These are phyloP conservation scores for Mythimna albipuncta DNA, from an alignment of 2,888 invertebrate genomes.

Conservation along the genomic window DNA sequence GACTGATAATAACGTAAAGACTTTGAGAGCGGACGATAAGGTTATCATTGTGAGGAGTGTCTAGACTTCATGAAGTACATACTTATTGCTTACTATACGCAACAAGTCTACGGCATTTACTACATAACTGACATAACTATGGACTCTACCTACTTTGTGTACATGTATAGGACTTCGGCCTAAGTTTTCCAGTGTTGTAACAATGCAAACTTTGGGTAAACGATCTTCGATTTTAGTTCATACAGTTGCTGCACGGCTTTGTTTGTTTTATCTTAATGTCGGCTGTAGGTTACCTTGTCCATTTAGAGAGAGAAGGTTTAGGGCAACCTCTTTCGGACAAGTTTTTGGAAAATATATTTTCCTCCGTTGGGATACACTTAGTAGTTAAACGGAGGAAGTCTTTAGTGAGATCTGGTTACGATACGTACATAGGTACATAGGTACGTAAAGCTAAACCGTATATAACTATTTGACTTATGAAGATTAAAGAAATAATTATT, in stretches of 20 bases:
- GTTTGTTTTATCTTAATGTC: conserved; percentile 25
- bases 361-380: background rate
- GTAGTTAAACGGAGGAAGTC: too few relatives aligned
- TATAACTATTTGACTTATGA: too few relatives aligned
- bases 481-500: background rate
- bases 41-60: conserved; percentile 43
- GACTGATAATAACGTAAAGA: conserved; percentile 39
- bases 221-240: background rate
- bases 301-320: background rate
- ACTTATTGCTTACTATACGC: conserved; percentile 27
- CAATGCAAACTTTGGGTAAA: conserved; percentile 20
- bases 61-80: conserved; percentile 47
- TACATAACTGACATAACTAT: conserved; percentile 23
- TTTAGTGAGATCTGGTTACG: background rate
- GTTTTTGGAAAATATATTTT: background rate
- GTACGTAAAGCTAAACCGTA: too few relatives aligned
- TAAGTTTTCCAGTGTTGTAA: conserved; percentile 10
- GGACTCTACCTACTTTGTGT: conserved; percentile 1
- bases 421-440: too few relatives aligned
- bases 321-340: background rate
- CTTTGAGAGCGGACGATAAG: conserved; percentile 41
- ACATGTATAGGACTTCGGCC: conserved; percentile 12
- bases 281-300: conserved; percentile 18
- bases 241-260: conserved; percentile 13
- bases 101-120: conserved; percentile 43